Percentiles rank a stretch among this genome's conserved stretches.
These are phyloP conservation scores for Melitaea cinxia DNA, from an alignment of 1,140 invertebrate species.

Conservation along the genomic window DNA sequence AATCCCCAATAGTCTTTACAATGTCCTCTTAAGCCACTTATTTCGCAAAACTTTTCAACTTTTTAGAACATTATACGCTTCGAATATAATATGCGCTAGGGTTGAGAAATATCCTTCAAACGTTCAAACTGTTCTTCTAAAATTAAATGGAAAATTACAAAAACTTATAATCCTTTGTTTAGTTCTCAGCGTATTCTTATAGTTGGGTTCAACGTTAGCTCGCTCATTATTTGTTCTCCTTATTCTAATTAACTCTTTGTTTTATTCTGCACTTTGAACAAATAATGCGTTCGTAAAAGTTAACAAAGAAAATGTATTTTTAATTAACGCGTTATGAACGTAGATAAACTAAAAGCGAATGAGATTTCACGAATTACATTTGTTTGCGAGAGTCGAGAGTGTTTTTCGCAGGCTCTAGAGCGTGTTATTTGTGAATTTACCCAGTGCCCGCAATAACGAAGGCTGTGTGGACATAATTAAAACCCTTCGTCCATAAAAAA, in stretches of 20 bases:
- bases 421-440: conserved; percentile 6
- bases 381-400: background rate
- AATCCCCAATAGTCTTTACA: conserved; percentile 30
- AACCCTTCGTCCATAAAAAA: conserved; percentile 27
- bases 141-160: conserved; percentile 29
- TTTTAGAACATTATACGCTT: conserved; percentile 28
- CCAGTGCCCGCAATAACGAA: conserved; percentile 11
- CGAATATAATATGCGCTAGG: conserved; percentile 18
- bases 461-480: conserved; percentile 24
- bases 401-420: background rate
- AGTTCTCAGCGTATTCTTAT: conserved; percentile 24
- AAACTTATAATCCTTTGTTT: conserved; percentile 24
- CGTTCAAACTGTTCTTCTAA: conserved; percentile 18
- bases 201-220: conserved; percentile 15
- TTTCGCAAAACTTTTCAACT: conserved; percentile 28
- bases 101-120: conserved; percentile 18
- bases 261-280: conserved; percentile 1
- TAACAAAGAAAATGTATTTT: background rate
- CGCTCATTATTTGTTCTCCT: conserved; percentile 31
- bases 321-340: background rate
- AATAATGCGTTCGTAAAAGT: conserved; percentile 9
- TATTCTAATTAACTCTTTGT: conserved; percentile 29
- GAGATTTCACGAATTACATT: conserved; percentile 10
- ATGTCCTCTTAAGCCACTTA: conserved; percentile 28
- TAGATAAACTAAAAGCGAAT: background rate